phyloP scores from a whole-genome alignment of 2,888 invertebrate species.

The Clunio marinus region DNA sequence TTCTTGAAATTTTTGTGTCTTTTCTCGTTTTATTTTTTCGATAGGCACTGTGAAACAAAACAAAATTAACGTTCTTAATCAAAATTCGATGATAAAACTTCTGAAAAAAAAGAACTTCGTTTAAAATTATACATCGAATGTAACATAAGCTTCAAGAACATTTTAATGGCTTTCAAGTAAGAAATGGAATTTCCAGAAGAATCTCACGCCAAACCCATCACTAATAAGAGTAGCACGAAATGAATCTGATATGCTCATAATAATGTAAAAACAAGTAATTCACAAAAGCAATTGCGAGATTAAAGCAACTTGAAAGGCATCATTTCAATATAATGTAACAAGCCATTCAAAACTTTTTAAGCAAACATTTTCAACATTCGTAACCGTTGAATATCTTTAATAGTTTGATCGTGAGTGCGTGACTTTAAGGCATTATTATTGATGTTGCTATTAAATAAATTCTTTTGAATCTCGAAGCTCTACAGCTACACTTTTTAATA shows the following conservation, averaged over 20 bases:
- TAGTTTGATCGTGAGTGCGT: slow-evolving; percentile 52
- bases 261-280: slow-evolving; percentile 27
- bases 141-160: neutral
- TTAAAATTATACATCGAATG: too few relatives aligned
- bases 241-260: slow-evolving; percentile 37
- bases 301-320: neutral
- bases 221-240: slow-evolving; percentile 34
- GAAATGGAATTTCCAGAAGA: neutral
- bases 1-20: too few relatives aligned
- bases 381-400: slow-evolving; percentile 44
- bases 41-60: too few relatives aligned
- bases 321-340: neutral
- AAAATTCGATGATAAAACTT: too few relatives aligned
- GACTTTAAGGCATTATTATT: slow-evolving; percentile 43
- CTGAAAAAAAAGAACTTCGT: too few relatives aligned
- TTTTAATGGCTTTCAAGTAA: slow-evolving; percentile 1
- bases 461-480: too few relatives aligned
- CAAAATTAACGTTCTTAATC: too few relatives aligned
- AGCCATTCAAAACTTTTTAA: neutral
- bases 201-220: neutral
- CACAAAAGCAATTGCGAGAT: slow-evolving; percentile 28
- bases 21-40: too few relatives aligned
- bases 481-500: too few relatives aligned
- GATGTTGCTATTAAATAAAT: too few relatives aligned
- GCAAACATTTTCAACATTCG: neutral